Base-by-base conservation (phyloP, 1,140 invertebrate species). In the Calliphora vicina region DNA sequence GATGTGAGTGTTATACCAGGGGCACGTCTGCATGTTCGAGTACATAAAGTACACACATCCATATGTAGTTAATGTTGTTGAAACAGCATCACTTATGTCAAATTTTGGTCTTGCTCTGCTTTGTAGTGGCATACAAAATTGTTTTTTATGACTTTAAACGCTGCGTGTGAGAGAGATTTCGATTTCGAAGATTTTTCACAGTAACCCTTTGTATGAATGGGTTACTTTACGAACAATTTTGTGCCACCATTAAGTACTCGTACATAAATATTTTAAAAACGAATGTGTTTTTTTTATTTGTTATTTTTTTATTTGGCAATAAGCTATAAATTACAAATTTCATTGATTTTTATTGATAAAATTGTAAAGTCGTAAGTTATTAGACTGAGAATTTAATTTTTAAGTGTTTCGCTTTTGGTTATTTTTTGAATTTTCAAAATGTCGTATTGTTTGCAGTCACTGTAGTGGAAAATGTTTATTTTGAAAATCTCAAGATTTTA, bases 91-190 rank as follows among this genome's bases (percentile, higher is more conserved):
- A 81, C 83, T 73, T 81, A 73, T 89, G 88, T 87, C 88, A 89
- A 87, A 89, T 89, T 89, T 89, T 88, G 88, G 88, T 88, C 87
- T 87, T 89, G 88, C 88, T 89, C 88, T 84, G 86, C 88, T 87
- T 89, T 89, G 88, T 89, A 89, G 88, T 89, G 88, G 88, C 88
- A 86, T 89, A 86, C 86, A 89, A 89, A 89, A 89, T 89, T 89
- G 88, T 89, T 88, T 88, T 88, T 89, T 86, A 87, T 87, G 86
- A 85, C 84, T 83, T 82, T 78, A 81, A 23, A 80, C 23, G 26
- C 42, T 50, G 35, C 42, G 61, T 23, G 74, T 43, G 74, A 45
- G 10, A 9, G 1, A 35, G 26, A 74, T 23, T 73, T 73, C 71
- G 29, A 35, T 74, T 74, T 74, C 45, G 27, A 17, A 17, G 17